Conservation (phyloP, 1,140 invertebrate species). For the Drusus annulatus region DNA sequence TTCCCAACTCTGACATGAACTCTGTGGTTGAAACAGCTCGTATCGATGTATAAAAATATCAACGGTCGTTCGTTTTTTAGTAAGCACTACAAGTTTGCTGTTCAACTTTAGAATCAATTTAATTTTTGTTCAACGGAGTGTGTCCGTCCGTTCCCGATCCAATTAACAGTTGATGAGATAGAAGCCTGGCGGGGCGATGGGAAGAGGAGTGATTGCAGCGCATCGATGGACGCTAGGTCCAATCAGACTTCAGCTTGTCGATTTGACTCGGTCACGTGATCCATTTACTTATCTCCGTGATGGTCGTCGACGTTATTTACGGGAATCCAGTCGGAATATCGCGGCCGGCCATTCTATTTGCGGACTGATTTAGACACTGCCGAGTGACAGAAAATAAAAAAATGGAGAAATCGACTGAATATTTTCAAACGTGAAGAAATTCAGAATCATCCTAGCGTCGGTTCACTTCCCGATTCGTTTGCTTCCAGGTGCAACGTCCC, state of each 20-base stretch:
- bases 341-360: not conserved
- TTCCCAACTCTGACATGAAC: too few species aligned
- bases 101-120: not conserved
- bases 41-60: too few species aligned
- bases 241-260: not conserved
- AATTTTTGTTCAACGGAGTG: not conserved
- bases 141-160: not conserved
- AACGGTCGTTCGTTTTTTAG: too few species aligned
- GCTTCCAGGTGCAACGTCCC: too few species aligned
- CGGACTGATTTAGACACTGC: too few species aligned
- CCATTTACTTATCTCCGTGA: conserved; percentile 8
- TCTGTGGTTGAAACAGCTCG: too few species aligned
- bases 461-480: too few species aligned
- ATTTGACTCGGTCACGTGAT: conserved; percentile 5
- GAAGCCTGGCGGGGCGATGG: not conserved
- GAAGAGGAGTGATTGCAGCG: not conserved
- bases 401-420: not conserved
- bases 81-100: too few species aligned
- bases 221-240: not conserved
- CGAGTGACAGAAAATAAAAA: not conserved
- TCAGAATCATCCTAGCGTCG: too few species aligned
- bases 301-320: conserved; percentile 3
- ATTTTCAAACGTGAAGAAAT: not conserved
- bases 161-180: conserved; percentile 13
- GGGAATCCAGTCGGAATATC: not conserved